Evolutionary conservation across 2,888 invertebrate genomes (phyloP), one percentile per base, ranked within the genome.

Genomic region (Caenorhabditis sinica): DNA sequence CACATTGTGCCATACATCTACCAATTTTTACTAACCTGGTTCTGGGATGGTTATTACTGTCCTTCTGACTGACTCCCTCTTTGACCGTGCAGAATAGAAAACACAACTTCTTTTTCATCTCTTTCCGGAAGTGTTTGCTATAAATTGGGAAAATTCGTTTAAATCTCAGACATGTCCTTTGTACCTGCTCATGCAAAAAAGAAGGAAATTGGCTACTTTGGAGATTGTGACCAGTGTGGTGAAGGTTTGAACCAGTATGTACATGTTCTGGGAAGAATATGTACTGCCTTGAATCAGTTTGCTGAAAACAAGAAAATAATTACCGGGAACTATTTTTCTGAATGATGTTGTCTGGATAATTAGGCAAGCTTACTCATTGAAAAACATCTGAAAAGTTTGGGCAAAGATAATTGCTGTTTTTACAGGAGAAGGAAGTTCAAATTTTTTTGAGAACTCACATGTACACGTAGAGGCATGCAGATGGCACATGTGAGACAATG

Each of bases 131-230:
- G 33, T 87, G 88, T 33, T 87, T 86, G 68, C 87, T 87, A 71
- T 2, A 73, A 73, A 33, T 1, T 3, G 3, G 8, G 61, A 72
- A 66, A 40, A 40, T 40, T 11, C 13, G 40, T 17, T 28, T 40
- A n/a, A 43, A n/a, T 58, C n/a, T 28, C 15, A 25, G 49, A 58
- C 36, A n/a, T 9, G 17, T 23, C 15, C 53, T 45, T 58, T 15
- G 23, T 61, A 87, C 84, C 87, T 87, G 83, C 87, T 87, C 85
- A 88, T 83, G 69, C 89, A 89, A 74, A 87, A 89, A n/a, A 89
- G 83, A 17, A 87, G 49, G 49, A 89, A 89, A 61, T 89, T 89
- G n/a, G 86, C 83, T 2, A 88, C 87, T 82, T 89, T 90, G 15
- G 88, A 87, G 51, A 77, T 83, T 15, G 88, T 87, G 40, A 90